Conservation (phyloP, 2,888 invertebrate genomes). For the Chymomyza fuscimana region DNA sequence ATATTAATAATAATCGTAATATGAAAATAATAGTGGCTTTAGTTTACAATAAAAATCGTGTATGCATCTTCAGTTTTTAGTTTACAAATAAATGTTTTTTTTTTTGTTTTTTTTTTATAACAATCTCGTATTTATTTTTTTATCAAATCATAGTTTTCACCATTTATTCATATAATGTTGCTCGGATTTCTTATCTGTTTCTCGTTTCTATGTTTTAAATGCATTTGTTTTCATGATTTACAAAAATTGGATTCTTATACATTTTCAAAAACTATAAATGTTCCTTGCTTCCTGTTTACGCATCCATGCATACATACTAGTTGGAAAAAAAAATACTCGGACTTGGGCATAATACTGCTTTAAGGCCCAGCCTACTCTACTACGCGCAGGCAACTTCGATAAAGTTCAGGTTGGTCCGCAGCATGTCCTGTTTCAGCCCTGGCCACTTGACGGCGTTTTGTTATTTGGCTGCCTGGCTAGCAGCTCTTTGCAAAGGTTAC, state of each 20-base stretch:
- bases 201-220: conserved; percentile 67
- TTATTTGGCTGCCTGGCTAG: conserved; percentile 74
- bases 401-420: neutral
- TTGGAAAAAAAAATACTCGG: conserved; percentile 27
- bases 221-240: conserved; percentile 75
- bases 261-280: conserved; percentile 32
- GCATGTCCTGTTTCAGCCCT: conserved; percentile 41
- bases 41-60: conserved; percentile 54
- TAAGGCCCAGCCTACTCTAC: neutral
- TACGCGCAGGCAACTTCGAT: neutral
- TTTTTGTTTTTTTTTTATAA: conserved; percentile 6
- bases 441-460: conserved; percentile 35
- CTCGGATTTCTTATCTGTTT: conserved; percentile 38
- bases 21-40: conserved; percentile 66
- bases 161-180: conserved; percentile 23
- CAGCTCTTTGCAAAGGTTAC: conserved; percentile 77
- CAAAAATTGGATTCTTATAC: conserved; percentile 52
- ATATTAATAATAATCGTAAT: conserved; percentile 57
- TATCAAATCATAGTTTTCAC: conserved; percentile 39
- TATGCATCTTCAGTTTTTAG: conserved; percentile 42
- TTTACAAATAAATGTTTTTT: conserved; percentile 46
- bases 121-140: conserved; percentile 27
- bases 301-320: conserved; percentile 13
- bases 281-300: conserved; percentile 15
- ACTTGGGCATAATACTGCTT: conserved; percentile 3